Percentiles rank a stretch among this genome's conserved stretches.
Evolutionary conservation across 2,888 invertebrate species (phyloP).

Genomic region (Cyaniris semiargus): DNA sequence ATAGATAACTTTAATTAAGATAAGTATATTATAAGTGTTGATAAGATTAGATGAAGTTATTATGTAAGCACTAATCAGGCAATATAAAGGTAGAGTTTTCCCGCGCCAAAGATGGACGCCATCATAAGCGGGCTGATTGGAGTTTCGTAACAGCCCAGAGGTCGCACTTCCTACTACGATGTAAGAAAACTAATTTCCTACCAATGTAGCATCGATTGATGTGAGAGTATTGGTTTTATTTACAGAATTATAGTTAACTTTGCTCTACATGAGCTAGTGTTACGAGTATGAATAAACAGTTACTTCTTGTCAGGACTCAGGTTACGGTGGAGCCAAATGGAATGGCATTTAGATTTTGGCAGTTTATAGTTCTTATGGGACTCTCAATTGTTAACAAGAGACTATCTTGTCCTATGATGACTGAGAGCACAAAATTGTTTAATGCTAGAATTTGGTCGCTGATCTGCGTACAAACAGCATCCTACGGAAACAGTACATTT

Average conservation of each 20-base stretch:
- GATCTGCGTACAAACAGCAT: no score
- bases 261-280: no score
- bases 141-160: constrained; percentile 7
- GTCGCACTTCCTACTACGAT: constrained; percentile 8
- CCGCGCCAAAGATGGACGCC: neutral
- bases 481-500: no score
- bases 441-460: no score
- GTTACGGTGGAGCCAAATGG: neutral
- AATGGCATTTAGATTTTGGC: neutral
- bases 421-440: no score
- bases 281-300: no score
- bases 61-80: neutral
- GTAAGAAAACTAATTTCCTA: constrained; percentile 17
- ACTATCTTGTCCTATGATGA: no score
- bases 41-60: neutral
- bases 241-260: no score
- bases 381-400: no score
- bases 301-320: no score
- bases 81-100: neutral
- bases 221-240: neutral
- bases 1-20: no score
- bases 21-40: neutral
- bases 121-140: constrained; percentile 10
- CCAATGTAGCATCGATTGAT: neutral
- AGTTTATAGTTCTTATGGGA: no score